Evolutionary conservation across 2,888 invertebrate species (phyloP).

Genomic region (Yponomeuta malinellus): DNA sequence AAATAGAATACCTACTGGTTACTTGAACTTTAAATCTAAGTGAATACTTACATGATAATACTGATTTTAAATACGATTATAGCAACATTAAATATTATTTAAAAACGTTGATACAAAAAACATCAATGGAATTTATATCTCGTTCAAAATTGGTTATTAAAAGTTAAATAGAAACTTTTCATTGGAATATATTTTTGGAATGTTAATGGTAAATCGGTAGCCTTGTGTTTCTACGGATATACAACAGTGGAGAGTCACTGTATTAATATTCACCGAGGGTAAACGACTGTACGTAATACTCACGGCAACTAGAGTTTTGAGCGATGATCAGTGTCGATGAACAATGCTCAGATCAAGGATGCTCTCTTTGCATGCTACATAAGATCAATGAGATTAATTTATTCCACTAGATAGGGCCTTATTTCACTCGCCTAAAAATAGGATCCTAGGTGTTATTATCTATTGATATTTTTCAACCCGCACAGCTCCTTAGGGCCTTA

Average conservation of each 20-base stretch:
- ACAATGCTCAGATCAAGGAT: no score
- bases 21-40: constrained; percentile 17
- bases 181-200: not conserved
- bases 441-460: no score
- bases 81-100: not conserved
- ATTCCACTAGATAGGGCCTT: no score
- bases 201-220: not conserved
- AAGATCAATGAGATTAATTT: no score
- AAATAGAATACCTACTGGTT: constrained; percentile 4
- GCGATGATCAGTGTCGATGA: no score
- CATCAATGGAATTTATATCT: not conserved
- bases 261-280: no score
- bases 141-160: not conserved
- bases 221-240: not conserved
- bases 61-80: constrained; percentile 4
- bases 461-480: no score
- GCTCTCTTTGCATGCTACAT: no score
- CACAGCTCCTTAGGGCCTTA: no score
- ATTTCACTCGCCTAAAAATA: no score
- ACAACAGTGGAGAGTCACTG: not conserved
- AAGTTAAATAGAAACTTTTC: not conserved
- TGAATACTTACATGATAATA: constrained; percentile 29
- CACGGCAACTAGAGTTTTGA: no score
- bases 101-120: not conserved
- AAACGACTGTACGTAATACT: no score